phyloP scores from a whole-genome alignment of 2,113 vertebrate genomes.

The Callionymus lyra region DNA sequence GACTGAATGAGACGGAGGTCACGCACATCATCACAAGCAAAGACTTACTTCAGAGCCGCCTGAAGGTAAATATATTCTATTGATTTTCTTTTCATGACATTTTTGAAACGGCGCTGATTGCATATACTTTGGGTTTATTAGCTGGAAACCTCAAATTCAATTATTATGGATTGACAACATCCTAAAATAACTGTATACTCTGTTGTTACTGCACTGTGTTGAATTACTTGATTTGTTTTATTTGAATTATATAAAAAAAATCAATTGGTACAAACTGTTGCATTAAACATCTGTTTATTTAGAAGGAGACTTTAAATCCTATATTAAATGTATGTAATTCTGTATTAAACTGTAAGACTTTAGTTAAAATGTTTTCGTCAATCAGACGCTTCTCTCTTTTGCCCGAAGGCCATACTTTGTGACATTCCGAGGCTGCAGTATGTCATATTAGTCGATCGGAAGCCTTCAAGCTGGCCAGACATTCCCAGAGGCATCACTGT shows the following conservation, averaged over 20 bases:
- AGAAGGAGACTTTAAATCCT: too few species aligned
- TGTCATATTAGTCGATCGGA: slow-evolving; percentile 87
- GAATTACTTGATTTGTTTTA: neutral
- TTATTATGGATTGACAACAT: neutral
- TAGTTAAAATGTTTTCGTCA: too few species aligned
- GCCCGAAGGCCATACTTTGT: slow-evolving; percentile 76
- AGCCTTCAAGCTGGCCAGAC: slow-evolving; percentile 72
- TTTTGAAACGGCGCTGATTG: slow-evolving; percentile 4
- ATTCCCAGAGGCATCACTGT: slow-evolving; percentile 81
- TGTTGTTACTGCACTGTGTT: too few species aligned
- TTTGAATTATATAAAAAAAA: too few species aligned
- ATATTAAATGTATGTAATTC: too few species aligned
- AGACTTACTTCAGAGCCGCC: slow-evolving; percentile 83
- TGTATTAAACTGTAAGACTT: too few species aligned
- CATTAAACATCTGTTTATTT: too few species aligned
- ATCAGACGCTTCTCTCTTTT: neutral
- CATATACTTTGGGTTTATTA: neutral
- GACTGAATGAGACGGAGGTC: slow-evolving; percentile 88
- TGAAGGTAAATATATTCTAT: slow-evolving; percentile 71
- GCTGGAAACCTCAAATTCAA: neutral
- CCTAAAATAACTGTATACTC: neutral
- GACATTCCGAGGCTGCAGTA: slow-evolving; percentile 81
- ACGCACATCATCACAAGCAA: slow-evolving; percentile 97
- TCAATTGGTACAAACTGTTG: too few species aligned
- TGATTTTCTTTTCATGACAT: neutral